These are phyloP conservation scores for Myrmecobius fasciatus DNA, from an alignment of 2,113 vertebrate species.

Conservation along the genomic window DNA sequence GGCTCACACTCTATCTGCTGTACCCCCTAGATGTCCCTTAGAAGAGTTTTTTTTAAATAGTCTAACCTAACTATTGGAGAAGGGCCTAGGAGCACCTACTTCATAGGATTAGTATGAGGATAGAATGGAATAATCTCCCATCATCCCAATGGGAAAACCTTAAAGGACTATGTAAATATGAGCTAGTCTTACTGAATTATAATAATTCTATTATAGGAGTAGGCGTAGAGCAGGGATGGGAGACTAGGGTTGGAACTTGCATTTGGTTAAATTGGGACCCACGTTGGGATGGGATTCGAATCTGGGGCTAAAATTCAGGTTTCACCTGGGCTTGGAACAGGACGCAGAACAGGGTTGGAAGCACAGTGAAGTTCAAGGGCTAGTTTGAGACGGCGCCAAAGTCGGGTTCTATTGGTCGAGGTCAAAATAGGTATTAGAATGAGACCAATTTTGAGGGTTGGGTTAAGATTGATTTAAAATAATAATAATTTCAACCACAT, in stretches of 20 bases:
- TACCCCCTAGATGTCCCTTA: neutral
- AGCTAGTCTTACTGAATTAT: neutral
- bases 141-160: neutral
- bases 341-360: neutral
- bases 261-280: neutral
- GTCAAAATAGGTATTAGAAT: neutral
- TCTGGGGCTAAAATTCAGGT: conserved; percentile 32
- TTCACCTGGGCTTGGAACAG: conserved; percentile 33
- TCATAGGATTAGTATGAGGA: neutral
- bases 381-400: neutral
- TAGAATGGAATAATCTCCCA: neutral
- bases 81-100: neutral
- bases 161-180: neutral
- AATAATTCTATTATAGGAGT: neutral
- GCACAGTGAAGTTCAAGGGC: neutral
- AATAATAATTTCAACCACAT: neutral
- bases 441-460: neutral
- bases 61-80: neutral
- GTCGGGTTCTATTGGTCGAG: neutral
- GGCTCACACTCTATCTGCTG: neutral
- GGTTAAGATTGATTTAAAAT: neutral
- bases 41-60: neutral
- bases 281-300: neutral
- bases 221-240: no score
- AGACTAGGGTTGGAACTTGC: neutral